Percentiles rank a stretch among this genome's conserved stretches.
Conservation (phyloP, 2,797 vertebrate species). For the Xenentodon cancila region DNA sequence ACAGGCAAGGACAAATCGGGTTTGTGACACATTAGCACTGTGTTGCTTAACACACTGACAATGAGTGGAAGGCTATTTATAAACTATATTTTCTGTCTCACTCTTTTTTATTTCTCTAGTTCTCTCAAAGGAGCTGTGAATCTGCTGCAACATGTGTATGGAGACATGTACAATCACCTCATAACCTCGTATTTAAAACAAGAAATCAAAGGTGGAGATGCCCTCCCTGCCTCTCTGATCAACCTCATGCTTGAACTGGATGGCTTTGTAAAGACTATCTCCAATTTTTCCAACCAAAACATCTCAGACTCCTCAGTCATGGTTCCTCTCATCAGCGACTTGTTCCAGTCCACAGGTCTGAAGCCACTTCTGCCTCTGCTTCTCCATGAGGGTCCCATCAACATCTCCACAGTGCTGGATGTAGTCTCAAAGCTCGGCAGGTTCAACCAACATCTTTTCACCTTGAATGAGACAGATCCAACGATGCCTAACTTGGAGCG, state of each 20-base stretch:
- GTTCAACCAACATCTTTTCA: conserved; percentile 67
- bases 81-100: not conserved
- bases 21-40: not conserved
- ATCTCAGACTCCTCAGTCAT: conserved; percentile 51
- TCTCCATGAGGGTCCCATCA: conserved; percentile 24
- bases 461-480: conserved; percentile 59
- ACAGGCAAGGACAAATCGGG: not conserved
- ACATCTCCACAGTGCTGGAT: conserved; percentile 55
- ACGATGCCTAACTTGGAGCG: conserved; percentile 65
- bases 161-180: conserved; percentile 32
- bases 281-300: conserved; percentile 46
- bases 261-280: conserved; percentile 50
- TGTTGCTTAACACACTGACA: too few species aligned
- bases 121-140: conserved; percentile 72
- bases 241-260: conserved; percentile 62
- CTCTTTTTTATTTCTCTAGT: conserved; percentile 57
- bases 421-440: conserved; percentile 53
- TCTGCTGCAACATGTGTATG: conserved; percentile 69
- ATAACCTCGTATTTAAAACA: conserved; percentile 31
- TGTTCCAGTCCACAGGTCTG: conserved; percentile 68
- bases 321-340: conserved; percentile 37
- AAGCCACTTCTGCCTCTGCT: conserved; percentile 64
- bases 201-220: conserved; percentile 44
- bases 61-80: too few species aligned
- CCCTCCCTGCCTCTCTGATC: conserved; percentile 53